Conservation (phyloP, 2,113 vertebrate species). For the Psammodynastes pulverulentus region DNA sequence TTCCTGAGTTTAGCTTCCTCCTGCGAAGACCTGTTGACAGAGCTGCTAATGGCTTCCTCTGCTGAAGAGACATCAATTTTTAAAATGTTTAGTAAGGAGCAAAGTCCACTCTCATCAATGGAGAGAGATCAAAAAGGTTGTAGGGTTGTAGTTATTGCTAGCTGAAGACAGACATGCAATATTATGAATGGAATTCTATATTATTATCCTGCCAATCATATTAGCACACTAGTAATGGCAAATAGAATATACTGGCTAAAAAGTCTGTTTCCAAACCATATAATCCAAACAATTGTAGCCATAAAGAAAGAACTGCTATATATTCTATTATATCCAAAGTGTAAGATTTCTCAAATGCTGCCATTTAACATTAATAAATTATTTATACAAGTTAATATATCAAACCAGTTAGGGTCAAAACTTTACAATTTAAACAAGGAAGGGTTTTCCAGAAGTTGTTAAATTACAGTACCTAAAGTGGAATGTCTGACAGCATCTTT, state of each 20-base stretch:
- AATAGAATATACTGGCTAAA: not conserved
- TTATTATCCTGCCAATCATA: conserved; percentile 15
- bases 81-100: conserved; percentile 21
- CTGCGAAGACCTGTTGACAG: conserved; percentile 60
- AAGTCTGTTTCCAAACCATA: not conserved
- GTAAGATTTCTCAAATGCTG: not conserved
- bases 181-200: conserved; percentile 5
- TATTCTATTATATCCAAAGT: not conserved
- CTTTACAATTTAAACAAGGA: not conserved
- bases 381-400: not conserved
- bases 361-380: conserved; percentile 10
- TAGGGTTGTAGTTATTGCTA: conserved; percentile 21
- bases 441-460: not conserved
- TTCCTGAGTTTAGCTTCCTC: conserved; percentile 57
- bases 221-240: not conserved
- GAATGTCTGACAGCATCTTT: not conserved
- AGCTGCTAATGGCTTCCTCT: conserved; percentile 63
- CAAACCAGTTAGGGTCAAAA: not conserved
- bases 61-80: conserved; percentile 38
- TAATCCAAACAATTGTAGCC: not conserved
- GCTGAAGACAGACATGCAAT: conserved; percentile 31
- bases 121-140: conserved; percentile 19
- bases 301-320: not conserved
- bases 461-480: not conserved
- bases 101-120: conserved; percentile 30